These are phyloP conservation scores for Limulus polyphemus DNA, from an alignment of 2,888 invertebrate genomes.

Conservation along the genomic window DNA sequence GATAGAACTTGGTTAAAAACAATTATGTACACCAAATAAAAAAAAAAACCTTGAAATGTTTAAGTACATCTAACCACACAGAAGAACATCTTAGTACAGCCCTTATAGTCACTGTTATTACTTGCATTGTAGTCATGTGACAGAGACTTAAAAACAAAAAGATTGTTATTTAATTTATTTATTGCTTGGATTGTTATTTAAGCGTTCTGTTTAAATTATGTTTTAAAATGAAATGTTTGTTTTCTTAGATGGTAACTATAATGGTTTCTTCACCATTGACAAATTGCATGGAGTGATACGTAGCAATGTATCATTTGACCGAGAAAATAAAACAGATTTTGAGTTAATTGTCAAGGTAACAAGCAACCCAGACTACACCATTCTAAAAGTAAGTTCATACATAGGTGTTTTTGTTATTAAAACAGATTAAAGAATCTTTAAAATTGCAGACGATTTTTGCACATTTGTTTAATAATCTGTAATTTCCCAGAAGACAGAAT, in stretches of 20 bases:
- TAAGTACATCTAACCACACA: too few species aligned
- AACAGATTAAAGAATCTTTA: too few species aligned
- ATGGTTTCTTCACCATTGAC: slow-evolving; percentile 62
- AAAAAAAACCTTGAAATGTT: too few species aligned
- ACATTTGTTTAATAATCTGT: background rate
- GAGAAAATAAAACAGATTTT: slow-evolving; percentile 62
- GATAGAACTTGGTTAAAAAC: too few species aligned
- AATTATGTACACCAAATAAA: too few species aligned
- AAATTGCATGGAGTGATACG: slow-evolving; percentile 65
- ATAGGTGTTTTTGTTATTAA: background rate
- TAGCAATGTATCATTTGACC: slow-evolving; percentile 65
- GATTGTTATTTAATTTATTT: too few species aligned
- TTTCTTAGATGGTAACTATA: slow-evolving; percentile 49
- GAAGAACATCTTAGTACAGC: too few species aligned
- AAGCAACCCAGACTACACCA: slow-evolving; percentile 62
- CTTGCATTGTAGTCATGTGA: too few species aligned
- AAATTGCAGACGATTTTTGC: background rate
- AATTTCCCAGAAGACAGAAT: background rate
- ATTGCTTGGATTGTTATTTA: too few species aligned
- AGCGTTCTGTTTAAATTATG: too few species aligned
- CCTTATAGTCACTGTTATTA: too few species aligned
- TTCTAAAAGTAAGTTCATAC: slow-evolving; percentile 22
- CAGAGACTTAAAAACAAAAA: too few species aligned
- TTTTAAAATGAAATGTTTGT: background rate
- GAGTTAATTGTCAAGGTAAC: slow-evolving; percentile 65